Base-by-base conservation (phyloP, 2,797 vertebrate species). In the Melanotaenia trifasciata region DNA sequence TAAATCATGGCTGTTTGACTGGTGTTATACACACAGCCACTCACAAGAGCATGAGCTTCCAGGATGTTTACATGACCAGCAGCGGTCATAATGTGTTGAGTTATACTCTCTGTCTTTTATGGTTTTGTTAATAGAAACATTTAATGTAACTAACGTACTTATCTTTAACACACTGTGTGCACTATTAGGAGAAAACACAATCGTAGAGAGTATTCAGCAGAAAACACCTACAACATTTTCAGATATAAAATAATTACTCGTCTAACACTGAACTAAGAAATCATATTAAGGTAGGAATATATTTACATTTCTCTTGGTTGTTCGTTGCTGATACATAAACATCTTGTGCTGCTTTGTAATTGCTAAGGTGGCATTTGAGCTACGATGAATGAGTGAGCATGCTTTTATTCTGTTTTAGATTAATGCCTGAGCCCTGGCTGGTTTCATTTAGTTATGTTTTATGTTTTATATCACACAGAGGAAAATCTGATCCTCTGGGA, bases 21-120 rank as follows among this genome's bases (percentile, higher is more conserved):
- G 74, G 56, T 81, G 79, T 68, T 91, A 75, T 90, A 92, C 87
- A 92, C 87, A 90, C 88, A 91, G 67, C 74, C 86, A 81, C 83
- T 84, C 76, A 85, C 67, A 74, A 76, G 80, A 70, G 83, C 69
- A 71, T 81, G 51, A 33, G 80, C 59, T 58, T 78, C 9, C 6
- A 88, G 85, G 87, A 87, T 92, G 90, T 91, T 93, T 92, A 87
- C 85, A 88, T 81, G 87, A 84, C 79, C 81, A 72, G 74, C 84
- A 81, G 74, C 69, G 81, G 80, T 86, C 85, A 87, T 78, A 89
- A 88, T 14, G 74, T 65, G 63, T 66, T 76, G 71, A 86, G 60
- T 88, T 83, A 82, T 84, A 26, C 73, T 67, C 78, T 75, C 69
- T 84, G 75, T 74, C 20, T 65, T 89, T 87, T 69, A 81, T 83